phyloP scores from a whole-genome alignment of 2,797 vertebrate species.

The Clangula hyemalis region DNA sequence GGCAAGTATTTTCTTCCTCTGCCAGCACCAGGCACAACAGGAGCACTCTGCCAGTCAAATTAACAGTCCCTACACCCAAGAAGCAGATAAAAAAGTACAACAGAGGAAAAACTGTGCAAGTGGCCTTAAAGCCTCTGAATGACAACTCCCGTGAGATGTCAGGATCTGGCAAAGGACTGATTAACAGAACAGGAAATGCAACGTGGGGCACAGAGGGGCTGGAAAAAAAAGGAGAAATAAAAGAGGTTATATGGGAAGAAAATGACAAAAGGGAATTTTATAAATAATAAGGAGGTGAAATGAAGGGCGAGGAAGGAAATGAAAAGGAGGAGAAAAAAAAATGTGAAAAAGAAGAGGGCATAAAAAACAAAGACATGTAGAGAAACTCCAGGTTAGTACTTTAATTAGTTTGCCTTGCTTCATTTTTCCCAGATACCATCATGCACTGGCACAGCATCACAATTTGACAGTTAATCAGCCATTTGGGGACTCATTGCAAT shows the following conservation, averaged over 20 bases:
- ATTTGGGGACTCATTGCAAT: not conserved
- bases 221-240: not conserved
- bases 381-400: not conserved
- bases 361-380: not conserved
- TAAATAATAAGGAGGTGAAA: conserved; percentile 5
- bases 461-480: not conserved
- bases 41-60: not conserved
- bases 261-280: not conserved
- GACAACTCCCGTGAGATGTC: not conserved
- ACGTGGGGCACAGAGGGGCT: not conserved
- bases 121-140: not conserved
- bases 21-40: not conserved
- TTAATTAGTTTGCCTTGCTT: not conserved
- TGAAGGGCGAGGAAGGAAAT: not conserved
- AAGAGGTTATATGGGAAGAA: not conserved
- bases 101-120: not conserved
- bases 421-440: not conserved
- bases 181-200: not conserved
- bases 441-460: not conserved
- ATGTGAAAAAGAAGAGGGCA: not conserved
- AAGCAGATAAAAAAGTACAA: not conserved
- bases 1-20: not conserved
- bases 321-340: not conserved
- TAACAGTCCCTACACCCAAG: not conserved
- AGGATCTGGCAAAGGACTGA: not conserved